Conservation (phyloP, 2,888 invertebrate species). For the Eupithecia abbreviata region DNA sequence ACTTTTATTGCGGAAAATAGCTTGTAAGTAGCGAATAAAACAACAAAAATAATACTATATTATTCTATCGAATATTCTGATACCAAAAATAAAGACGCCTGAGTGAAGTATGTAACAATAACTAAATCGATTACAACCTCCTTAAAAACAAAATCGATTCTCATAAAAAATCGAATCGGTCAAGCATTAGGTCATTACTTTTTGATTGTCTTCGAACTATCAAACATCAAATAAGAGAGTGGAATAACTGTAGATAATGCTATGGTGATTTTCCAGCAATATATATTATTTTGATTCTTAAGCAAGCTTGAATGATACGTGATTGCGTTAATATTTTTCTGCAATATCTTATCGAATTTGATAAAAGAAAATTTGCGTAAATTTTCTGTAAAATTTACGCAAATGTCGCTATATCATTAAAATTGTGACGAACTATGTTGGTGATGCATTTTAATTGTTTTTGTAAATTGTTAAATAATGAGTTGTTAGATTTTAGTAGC, state of each 20-base stretch:
- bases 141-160: too few relatives aligned
- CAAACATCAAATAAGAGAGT: too few relatives aligned
- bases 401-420: background rate
- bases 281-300: background rate
- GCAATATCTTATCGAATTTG: background rate
- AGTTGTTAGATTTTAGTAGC: background rate
- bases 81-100: too few relatives aligned
- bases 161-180: too few relatives aligned
- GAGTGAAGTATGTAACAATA: too few relatives aligned
- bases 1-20: too few relatives aligned
- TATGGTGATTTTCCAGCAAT: background rate
- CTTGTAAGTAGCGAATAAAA: too few relatives aligned
- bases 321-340: background rate
- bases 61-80: too few relatives aligned
- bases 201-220: too few relatives aligned
- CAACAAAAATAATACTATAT: too few relatives aligned
- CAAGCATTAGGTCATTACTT: too few relatives aligned
- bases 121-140: too few relatives aligned
- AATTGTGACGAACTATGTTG: background rate
- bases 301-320: background rate
- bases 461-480: background rate
- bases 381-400: background rate
- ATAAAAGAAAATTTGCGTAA: background rate
- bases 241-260: background rate
- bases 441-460: slow-evolving; percentile 1